Percentiles rank a stretch among this genome's conserved stretches.
These are phyloP conservation scores for Acropora tenuis DNA, from an alignment of 64 coral and sea anemone genomes.

Conservation along the genomic window DNA sequence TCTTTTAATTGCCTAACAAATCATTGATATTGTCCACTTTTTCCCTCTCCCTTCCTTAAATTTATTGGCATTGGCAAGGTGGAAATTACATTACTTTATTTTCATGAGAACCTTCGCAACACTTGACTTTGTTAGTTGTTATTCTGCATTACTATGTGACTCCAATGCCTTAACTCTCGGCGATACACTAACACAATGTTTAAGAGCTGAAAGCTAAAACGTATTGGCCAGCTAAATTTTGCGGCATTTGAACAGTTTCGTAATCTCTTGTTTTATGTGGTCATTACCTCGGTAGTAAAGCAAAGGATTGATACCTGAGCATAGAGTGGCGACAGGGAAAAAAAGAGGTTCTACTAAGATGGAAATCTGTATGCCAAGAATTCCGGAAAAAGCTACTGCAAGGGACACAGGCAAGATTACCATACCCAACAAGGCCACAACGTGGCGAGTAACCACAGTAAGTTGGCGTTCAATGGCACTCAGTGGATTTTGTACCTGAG, in stretches of 20 bases:
- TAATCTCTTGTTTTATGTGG: conserved; percentile 7
- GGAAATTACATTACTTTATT: too few relatives aligned
- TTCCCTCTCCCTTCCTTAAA: too few relatives aligned
- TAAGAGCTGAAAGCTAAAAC: background rate
- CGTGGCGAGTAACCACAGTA: background rate
- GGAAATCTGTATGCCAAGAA: background rate
- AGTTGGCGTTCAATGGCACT: background rate
- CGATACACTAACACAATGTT: background rate
- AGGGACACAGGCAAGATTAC: background rate
- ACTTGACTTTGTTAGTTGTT: too few relatives aligned
- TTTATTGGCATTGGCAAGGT: too few relatives aligned
- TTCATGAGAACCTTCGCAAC: too few relatives aligned
- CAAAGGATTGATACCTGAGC: conserved; percentile 25
- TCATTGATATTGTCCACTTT: too few relatives aligned
- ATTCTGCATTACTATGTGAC: background rate
- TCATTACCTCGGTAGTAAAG: conserved; percentile 34
- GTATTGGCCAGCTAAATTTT: background rate
- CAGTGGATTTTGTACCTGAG: background rate
- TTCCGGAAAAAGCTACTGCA: background rate
- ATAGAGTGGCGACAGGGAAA: conserved; percentile 32
- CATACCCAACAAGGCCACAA: background rate
- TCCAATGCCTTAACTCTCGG: background rate
- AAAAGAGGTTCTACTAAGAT: conserved; percentile 7
- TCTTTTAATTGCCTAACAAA: too few relatives aligned
- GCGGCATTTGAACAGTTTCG: conserved; percentile 7